Evolutionary conservation across 30 jellyfish, hydroid and myxozoan genomes (phyloP).

Genomic region (Rhopilema esculentum): DNA sequence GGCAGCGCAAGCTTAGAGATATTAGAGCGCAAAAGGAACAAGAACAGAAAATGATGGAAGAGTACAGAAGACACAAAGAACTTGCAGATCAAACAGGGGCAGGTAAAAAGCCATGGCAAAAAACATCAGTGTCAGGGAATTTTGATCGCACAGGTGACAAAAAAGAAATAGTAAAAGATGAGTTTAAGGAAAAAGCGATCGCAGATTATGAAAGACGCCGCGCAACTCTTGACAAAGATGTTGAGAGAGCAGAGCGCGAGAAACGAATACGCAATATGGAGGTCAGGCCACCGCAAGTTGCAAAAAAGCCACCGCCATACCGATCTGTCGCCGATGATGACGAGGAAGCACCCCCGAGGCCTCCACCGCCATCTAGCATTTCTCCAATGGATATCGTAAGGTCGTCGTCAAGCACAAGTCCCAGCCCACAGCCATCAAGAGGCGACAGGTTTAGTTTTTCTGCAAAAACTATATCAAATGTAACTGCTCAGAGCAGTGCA

Average conservation of each 20-base stretch:
- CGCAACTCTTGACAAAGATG: constrained; percentile 76
- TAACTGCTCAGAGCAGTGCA: not conserved
- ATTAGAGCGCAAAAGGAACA: constrained; percentile 70
- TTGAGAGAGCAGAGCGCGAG: constrained; percentile 57
- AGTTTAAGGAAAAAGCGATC: constrained; percentile 71
- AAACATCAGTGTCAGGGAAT: not conserved
- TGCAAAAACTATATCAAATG: constrained; percentile 43
- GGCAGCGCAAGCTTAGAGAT: constrained; percentile 69
- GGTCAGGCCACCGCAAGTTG: constrained; percentile 55
- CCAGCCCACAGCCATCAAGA: constrained; percentile 58
- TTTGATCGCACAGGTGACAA: not conserved
- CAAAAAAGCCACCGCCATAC: constrained; percentile 41
- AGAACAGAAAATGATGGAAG: constrained; percentile 79
- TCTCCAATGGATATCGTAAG: constrained; percentile 53
- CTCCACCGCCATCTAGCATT: constrained; percentile 91
- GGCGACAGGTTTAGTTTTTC: constrained; percentile 58
- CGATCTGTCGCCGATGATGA: constrained; percentile 64
- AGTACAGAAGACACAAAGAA: constrained; percentile 70
- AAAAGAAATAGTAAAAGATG: constrained; percentile 61
- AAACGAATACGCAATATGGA: constrained; percentile 28
- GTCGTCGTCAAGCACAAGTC: constrained; percentile 58
- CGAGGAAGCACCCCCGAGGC: constrained; percentile 99
- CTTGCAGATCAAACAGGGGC: constrained; percentile 23
- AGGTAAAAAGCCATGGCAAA: not conserved
- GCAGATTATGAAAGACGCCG: constrained; percentile 86